Conservation (phyloP, 1,140 invertebrate genomes). For the Drosophila ercepeae region DNA sequence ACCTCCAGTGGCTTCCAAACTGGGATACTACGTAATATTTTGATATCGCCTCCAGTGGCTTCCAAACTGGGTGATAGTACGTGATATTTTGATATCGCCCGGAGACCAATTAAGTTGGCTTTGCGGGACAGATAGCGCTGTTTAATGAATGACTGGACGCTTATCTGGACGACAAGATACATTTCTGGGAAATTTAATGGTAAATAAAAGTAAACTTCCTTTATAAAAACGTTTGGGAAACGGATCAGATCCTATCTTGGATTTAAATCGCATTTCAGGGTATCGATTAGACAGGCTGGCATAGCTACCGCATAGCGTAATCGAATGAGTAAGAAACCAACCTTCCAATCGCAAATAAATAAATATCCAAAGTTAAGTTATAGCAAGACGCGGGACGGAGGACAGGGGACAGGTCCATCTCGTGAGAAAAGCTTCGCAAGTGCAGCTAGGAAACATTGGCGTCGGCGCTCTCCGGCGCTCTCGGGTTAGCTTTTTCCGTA, state of each 20-base stretch:
- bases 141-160: conserved; percentile 42
- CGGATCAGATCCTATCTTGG: too few relatives aligned
- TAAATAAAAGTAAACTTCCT: too few relatives aligned
- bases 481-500: conserved; percentile 13
- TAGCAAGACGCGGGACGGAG: not conserved
- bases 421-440: conserved; percentile 65
- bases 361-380: conserved; percentile 23
- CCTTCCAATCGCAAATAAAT: conserved; percentile 23
- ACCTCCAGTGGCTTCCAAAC: conserved; percentile 43
- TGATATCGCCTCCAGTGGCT: conserved; percentile 31
- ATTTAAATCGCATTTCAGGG: too few relatives aligned
- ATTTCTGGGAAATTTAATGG: conserved; percentile 10
- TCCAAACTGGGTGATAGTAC: conserved; percentile 36
- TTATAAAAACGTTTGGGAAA: too few relatives aligned
- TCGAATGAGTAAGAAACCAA: conserved; percentile 55
- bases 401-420: conserved; percentile 15
- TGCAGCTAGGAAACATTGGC: conserved; percentile 56
- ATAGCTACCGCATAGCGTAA: conserved; percentile 50
- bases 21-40: not conserved
- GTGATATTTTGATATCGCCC: conserved; percentile 6
- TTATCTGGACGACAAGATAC: conserved; percentile 62
- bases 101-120: conserved; percentile 8
- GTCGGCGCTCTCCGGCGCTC: conserved; percentile 46
- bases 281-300: conserved; percentile 41
- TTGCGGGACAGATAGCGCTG: conserved; percentile 28